A percentile compares a stretch with the other conserved stretches of the same genome.
These are phyloP conservation scores for Oconnorella tubifera DNA, from an alignment of 2,888 invertebrate genomes.

Conservation along the genomic window DNA sequence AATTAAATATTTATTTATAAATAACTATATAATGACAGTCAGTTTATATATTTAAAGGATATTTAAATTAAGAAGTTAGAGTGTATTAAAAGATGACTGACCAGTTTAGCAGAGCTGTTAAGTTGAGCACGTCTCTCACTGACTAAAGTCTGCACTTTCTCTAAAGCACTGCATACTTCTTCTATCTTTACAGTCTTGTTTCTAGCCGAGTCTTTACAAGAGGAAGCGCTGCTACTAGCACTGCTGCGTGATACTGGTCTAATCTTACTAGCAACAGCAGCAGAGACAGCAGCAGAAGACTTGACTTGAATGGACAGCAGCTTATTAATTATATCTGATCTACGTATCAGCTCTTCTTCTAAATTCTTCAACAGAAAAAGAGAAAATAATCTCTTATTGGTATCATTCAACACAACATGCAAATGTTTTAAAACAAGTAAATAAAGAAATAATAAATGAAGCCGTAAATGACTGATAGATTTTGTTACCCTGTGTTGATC, in stretches of 20 bases:
- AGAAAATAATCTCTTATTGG: too few species aligned
- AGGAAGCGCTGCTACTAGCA: too few species aligned
- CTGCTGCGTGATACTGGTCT: too few species aligned
- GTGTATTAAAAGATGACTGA: neutral
- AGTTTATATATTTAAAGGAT: too few species aligned
- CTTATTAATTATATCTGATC: slow-evolving; percentile 35
- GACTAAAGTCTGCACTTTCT: neutral
- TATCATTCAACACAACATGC: too few species aligned
- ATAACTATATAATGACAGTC: too few species aligned
- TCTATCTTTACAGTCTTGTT: too few species aligned
- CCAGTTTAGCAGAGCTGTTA: neutral
- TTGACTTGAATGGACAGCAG: neutral
- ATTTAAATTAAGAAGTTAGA: too few species aligned
- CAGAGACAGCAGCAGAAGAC: neutral
- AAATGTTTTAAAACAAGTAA: too few species aligned
- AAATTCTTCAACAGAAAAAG: slow-evolving; percentile 47
- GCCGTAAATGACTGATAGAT: neutral
- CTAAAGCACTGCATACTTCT: neutral
- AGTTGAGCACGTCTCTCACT: neutral
- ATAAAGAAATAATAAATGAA: too few species aligned
- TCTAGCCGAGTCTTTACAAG: too few species aligned
- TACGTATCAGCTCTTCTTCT: slow-evolving; percentile 47
- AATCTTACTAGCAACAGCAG: too few species aligned
- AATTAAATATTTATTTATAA: neutral
- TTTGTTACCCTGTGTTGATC: slow-evolving; percentile 55